Conservation (phyloP, 1,140 invertebrate species). For the Vollenhovia emeryi region DNA sequence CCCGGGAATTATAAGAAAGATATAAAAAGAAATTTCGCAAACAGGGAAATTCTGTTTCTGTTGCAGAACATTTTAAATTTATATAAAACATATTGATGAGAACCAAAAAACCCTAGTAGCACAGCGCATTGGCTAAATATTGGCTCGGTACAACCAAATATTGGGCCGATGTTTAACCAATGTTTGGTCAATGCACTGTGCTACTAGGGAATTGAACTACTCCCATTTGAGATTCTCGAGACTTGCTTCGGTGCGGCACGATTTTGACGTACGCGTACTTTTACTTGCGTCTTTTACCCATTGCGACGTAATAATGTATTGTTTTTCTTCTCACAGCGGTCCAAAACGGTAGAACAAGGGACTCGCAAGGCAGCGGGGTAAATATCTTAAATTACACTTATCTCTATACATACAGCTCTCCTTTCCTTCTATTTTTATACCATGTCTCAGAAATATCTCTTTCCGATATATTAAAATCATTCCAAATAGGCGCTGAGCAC, state of each 20-base stretch:
- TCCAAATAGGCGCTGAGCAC: slow-evolving; percentile 83
- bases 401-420: background rate
- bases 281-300: background rate
- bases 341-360: slow-evolving; percentile 92
- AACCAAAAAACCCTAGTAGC: too few species aligned
- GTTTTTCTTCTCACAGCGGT: slow-evolving; percentile 87
- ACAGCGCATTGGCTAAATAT: too few species aligned
- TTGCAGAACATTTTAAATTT: background rate
- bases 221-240: slow-evolving; percentile 35
- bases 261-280: background rate
- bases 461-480: background rate
- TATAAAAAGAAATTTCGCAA: slow-evolving; percentile 1
- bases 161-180: too few species aligned
- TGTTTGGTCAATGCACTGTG: too few species aligned
- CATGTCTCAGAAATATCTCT: background rate
- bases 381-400: slow-evolving; percentile 76
- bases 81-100: background rate
- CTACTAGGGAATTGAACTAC: background rate
- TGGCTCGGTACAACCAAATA: too few species aligned
- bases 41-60: background rate
- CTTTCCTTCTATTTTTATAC: background rate
- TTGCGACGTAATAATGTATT: background rate
- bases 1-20: background rate
- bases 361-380: slow-evolving; percentile 89
- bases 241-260: slow-evolving; percentile 56